A percentile compares a stretch with the other conserved stretches of the same genome.
Evolutionary conservation across 2,888 invertebrate genomes (phyloP).

Genomic region (Plebejus anna): DNA sequence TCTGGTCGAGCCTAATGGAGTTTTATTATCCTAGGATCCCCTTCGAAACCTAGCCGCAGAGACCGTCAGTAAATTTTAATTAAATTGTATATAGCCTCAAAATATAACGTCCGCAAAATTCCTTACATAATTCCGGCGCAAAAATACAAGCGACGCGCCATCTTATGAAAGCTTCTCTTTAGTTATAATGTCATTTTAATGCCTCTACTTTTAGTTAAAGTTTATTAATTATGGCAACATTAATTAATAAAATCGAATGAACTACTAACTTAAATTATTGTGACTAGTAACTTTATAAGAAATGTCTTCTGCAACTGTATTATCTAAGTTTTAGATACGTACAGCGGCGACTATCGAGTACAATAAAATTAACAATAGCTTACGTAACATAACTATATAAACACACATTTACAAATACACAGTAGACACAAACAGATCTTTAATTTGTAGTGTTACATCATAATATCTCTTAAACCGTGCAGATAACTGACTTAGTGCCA

Average conservation of each 20-base stretch:
- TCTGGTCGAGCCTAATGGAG: constrained; percentile 33
- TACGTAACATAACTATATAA: constrained; percentile 1
- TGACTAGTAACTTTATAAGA: constrained; percentile 1
- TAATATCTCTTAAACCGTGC: not conserved
- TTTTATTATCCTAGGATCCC: constrained; percentile 10
- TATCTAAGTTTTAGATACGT: not conserved
- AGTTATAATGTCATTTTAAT: constrained; percentile 7
- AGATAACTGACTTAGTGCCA: not conserved
- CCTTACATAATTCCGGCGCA: not conserved
- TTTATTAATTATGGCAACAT: not conserved
- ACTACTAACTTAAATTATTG: not conserved
- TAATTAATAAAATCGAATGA: not conserved
- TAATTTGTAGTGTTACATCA: not conserved
- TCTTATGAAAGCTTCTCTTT: constrained; percentile 6
- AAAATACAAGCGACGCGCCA: not conserved
- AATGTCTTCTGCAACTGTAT: not conserved
- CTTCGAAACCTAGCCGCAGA: constrained; percentile 5
- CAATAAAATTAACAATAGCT: constrained; percentile 1
- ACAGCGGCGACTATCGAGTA: not conserved
- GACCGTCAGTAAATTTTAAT: constrained; percentile 13
- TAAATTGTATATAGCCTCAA: constrained; percentile 18
- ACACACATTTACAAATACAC: constrained; percentile 11
- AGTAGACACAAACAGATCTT: not conserved
- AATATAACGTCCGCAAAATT: not conserved
- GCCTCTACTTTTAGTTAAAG: not conserved